Evolutionary conservation across 2,888 invertebrate species (phyloP).

Genomic region (Panopea generosa): DNA sequence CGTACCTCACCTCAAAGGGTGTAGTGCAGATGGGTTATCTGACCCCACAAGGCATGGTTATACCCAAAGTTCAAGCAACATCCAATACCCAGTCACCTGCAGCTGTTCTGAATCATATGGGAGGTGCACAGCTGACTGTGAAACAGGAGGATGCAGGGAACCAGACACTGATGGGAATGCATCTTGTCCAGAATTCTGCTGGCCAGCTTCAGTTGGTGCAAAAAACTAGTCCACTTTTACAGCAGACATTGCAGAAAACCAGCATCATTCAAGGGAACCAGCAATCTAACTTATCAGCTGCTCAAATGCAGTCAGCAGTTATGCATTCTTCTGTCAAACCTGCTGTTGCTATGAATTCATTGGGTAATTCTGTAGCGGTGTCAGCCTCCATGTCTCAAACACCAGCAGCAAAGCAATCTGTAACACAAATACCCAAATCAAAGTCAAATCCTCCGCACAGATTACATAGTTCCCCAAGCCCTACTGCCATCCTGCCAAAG

Average conservation of each 20-base stretch:
- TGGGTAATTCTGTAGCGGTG: conserved; percentile 25
- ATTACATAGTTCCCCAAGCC: conserved; percentile 14
- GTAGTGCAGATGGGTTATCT: conserved; percentile 69
- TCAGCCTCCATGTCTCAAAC: no score
- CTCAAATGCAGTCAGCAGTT: conserved; percentile 5
- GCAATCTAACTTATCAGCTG: conserved; percentile 8
- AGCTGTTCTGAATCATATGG: conserved; percentile 27
- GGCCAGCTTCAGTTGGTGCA: conserved; percentile 40
- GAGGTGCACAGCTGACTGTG: conserved; percentile 13
- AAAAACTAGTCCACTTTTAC: conserved; percentile 23
- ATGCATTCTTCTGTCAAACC: conserved; percentile 17
- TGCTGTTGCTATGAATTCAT: conserved; percentile 32
- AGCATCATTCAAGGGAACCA: conserved; percentile 1
- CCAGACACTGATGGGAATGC: conserved; percentile 29
- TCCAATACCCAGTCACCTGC: conserved; percentile 12
- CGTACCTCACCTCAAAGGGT: conserved; percentile 63
- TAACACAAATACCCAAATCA: neutral
- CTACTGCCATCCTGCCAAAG: conserved; percentile 29
- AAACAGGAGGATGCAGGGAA: conserved; percentile 5
- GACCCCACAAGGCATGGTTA: conserved; percentile 70
- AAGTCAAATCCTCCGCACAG: neutral
- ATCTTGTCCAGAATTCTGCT: conserved; percentile 39
- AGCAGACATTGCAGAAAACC: conserved; percentile 23
- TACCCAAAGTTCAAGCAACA: conserved; percentile 25
- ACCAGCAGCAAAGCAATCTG: no score